Evolutionary conservation across 2,113 vertebrate genomes (phyloP).

Genomic region (Albula glossodonta): DNA sequence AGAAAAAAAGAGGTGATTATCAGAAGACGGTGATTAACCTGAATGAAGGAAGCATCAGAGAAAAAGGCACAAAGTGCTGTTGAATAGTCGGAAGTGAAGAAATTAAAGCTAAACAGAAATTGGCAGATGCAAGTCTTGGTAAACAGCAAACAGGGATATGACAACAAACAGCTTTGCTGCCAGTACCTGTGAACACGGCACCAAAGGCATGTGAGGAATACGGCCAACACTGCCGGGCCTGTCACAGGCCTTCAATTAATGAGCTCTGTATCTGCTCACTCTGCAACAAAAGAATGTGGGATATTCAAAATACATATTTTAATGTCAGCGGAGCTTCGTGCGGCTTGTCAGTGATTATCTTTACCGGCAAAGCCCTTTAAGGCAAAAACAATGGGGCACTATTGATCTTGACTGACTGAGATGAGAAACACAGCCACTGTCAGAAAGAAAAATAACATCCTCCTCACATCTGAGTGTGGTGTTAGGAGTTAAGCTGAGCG

Average conservation of each 20-base stretch:
- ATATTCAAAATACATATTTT: slow-evolving; percentile 28
- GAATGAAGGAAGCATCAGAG: slow-evolving; percentile 22
- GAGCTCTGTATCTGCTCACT: neutral
- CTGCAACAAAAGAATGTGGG: neutral
- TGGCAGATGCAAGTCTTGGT: neutral
- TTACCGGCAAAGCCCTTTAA: slow-evolving; percentile 7
- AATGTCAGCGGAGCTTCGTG: slow-evolving; percentile 29
- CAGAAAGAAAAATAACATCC: slow-evolving; percentile 54
- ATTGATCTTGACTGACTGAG: slow-evolving; percentile 38
- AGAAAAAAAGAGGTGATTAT: slow-evolving; percentile 33
- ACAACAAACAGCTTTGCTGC: neutral
- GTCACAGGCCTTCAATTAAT: neutral
- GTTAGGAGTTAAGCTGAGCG: slow-evolving; percentile 23
- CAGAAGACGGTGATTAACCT: slow-evolving; percentile 33
- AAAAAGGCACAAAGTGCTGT: slow-evolving; percentile 29
- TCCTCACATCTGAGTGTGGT: slow-evolving; percentile 55
- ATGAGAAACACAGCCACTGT: slow-evolving; percentile 49
- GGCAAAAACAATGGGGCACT: slow-evolving; percentile 38
- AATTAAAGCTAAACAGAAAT: neutral
- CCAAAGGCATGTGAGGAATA: neutral
- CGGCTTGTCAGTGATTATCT: slow-evolving; percentile 38
- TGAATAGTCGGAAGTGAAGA: slow-evolving; percentile 38
- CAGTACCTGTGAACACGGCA: neutral
- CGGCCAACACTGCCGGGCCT: no score
- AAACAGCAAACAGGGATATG: neutral